Evolutionary conservation across 2,113 vertebrate genomes (phyloP), one percentile per base, ranked within the genome.

Genomic region (Peucedramus taeniatus): DNA sequence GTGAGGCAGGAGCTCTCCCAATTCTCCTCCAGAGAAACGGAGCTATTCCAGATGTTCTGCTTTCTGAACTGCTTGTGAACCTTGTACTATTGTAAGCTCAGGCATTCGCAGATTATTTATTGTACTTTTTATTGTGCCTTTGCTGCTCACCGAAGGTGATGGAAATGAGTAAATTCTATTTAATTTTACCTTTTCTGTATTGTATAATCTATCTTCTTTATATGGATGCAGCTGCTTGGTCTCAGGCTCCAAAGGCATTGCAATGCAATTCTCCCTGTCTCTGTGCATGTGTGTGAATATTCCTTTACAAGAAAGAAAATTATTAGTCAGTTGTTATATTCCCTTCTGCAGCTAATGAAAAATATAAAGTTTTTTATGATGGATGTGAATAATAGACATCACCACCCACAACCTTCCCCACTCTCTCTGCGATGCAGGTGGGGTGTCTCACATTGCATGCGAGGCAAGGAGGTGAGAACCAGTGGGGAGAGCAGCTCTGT

Each of bases 11-110:
- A 84, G 51, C 39, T 84, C 61, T 91, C 35, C 33, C 21, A 26
- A 72, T 42, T 78, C 68, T 96, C 66, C 45, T 80, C 39, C 70
- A 61, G 74, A 97, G 87, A 76, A 95, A 93, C 26, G 13, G 89
- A 96, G 70, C 65, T 87, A 42, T 68, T 63, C 50, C 75, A 94
- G 57, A 87, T 74, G 70, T 69, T 94, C 89, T 4, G 1, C 37
- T 93, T 93, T 75, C 68, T 92, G 92, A 94, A 90, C 84, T 89
- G 84, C 61, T 72, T 64, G 42, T 90, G 91, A 97, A 92, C 64
- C 75, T 92, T 74, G 40, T 45, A 33, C 76, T 84, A 37, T 28
- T 87, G 56, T 84, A 87, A 89, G 72, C 49, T 90, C 49, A 94
- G 76, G 63, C 85, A 54, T 74, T 93, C 0, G 0, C 51, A 86